These are phyloP conservation scores for Drosophila ambigua DNA, from an alignment of 1,140 invertebrate species.

Conservation along the genomic window DNA sequence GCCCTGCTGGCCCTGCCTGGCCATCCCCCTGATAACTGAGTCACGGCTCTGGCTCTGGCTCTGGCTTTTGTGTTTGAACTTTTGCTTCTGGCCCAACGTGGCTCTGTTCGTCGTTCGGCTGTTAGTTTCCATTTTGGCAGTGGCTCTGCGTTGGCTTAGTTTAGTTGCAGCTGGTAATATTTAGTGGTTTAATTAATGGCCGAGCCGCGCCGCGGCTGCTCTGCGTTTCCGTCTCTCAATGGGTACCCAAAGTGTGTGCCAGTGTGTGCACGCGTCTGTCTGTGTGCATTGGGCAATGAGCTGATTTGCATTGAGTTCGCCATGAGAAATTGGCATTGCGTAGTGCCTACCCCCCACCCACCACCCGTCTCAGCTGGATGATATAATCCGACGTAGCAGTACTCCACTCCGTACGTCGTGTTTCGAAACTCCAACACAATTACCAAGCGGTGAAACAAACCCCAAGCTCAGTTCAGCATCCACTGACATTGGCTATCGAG, in stretches of 20 bases:
- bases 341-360: not conserved
- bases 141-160: slow-evolving; percentile 54
- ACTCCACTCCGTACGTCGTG: not conserved
- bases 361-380: not conserved
- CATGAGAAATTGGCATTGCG: slow-evolving; percentile 65
- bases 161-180: slow-evolving; percentile 69
- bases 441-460: too few species aligned
- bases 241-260: not conserved
- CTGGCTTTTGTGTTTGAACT: slow-evolving; percentile 55
- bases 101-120: slow-evolving; percentile 1
- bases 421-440: not conserved
- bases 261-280: slow-evolving; percentile 8
- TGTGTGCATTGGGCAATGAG: slow-evolving; percentile 55
- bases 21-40: slow-evolving; percentile 40
- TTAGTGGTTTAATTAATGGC: slow-evolving; percentile 76
- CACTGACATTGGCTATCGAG: too few species aligned
- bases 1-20: not conserved
- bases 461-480: too few species aligned
- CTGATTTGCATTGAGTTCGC: slow-evolving; percentile 63
- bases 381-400: slow-evolving; percentile 18
- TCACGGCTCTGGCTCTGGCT: slow-evolving; percentile 62
- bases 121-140: slow-evolving; percentile 49
- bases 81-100: slow-evolving; percentile 10
- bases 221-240: slow-evolving; percentile 44
- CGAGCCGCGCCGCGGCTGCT: slow-evolving; percentile 25